Percentiles rank a stretch among this genome's conserved stretches.
These are phyloP conservation scores for Rhodeus uyekii DNA, from an alignment of 2,797 vertebrate genomes.

Conservation along the genomic window DNA sequence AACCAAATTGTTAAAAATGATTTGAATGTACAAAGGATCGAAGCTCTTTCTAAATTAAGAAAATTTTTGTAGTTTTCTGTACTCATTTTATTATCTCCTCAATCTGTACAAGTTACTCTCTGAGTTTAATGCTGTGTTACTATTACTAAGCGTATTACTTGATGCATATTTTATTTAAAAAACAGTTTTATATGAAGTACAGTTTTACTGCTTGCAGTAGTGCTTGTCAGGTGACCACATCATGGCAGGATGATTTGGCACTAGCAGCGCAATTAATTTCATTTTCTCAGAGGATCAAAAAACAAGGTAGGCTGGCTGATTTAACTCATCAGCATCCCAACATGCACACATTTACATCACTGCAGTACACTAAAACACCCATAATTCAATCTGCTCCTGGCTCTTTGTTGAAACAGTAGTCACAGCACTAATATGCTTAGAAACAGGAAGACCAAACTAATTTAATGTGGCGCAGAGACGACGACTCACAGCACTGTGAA, in stretches of 20 bases:
- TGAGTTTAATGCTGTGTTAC: background rate
- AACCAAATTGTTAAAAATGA: background rate
- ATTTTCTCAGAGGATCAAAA: slow-evolving; percentile 24
- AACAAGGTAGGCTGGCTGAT: slow-evolving; percentile 19
- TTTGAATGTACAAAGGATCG: background rate
- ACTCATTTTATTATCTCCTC: background rate
- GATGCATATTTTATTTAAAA: background rate
- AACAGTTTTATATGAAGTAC: background rate
- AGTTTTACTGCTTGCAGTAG: background rate
- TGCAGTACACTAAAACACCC: background rate
- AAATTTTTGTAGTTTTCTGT: background rate
- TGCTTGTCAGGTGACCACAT: background rate
- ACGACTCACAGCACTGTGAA: background rate
- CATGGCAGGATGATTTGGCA: background rate
- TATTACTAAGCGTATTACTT: background rate
- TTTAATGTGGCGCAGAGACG: background rate
- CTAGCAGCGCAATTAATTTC: background rate
- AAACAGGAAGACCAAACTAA: slow-evolving; percentile 15
- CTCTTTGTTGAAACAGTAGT: slow-evolving; percentile 14
- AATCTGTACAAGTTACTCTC: background rate
- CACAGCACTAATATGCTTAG: slow-evolving; percentile 13
- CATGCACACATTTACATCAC: slow-evolving; percentile 6
- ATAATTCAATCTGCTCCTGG: slow-evolving; percentile 15
- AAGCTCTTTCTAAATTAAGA: background rate
- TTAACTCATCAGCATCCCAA: slow-evolving; percentile 30